Conservation (phyloP, 2,888 invertebrate genomes). For the Micoletzkya japonica region DNA sequence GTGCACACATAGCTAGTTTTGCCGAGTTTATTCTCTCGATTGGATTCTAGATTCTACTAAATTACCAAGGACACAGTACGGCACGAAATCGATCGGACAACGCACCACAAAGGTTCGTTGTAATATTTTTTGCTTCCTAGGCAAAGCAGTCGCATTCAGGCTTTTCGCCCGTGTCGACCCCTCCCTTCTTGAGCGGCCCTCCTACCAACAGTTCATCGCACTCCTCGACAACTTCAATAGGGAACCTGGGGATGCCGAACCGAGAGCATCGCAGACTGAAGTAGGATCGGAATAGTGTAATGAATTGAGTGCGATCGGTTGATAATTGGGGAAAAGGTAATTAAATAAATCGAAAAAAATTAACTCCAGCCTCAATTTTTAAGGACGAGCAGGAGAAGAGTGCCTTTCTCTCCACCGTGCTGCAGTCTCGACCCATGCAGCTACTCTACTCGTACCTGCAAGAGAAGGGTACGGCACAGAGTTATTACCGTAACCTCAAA, state of each 20-base stretch:
- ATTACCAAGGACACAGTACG: slow-evolving; percentile 57
- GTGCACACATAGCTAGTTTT: too few relatives aligned
- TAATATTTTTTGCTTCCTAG: neutral
- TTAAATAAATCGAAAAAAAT: too few relatives aligned
- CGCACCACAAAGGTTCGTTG: slow-evolving; percentile 41
- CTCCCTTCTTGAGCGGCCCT: slow-evolving; percentile 64
- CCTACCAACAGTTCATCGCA: slow-evolving; percentile 76
- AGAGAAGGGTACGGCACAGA: slow-evolving; percentile 37
- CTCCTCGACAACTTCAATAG: slow-evolving; percentile 85
- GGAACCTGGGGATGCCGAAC: slow-evolving; percentile 66
- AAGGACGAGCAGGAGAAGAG: slow-evolving; percentile 74
- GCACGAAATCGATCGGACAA: slow-evolving; percentile 51
- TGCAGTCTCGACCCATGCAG: slow-evolving; percentile 79
- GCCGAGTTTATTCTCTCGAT: too few relatives aligned
- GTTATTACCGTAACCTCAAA: neutral
- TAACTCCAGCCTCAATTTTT: slow-evolving; percentile 33
- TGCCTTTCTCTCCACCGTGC: slow-evolving; percentile 77
- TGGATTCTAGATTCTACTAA: slow-evolving; percentile 40
- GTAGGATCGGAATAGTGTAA: slow-evolving; percentile 69
- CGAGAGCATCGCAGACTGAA: slow-evolving; percentile 63
- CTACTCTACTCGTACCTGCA: slow-evolving; percentile 73
- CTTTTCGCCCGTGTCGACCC: slow-evolving; percentile 45
- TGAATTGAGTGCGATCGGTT: too few relatives aligned
- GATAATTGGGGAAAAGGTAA: neutral
- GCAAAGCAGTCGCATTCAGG: slow-evolving; percentile 20